These are phyloP conservation scores for Siniperca obscura DNA, from an alignment of 2,797 vertebrate genomes.

Conservation along the genomic window DNA sequence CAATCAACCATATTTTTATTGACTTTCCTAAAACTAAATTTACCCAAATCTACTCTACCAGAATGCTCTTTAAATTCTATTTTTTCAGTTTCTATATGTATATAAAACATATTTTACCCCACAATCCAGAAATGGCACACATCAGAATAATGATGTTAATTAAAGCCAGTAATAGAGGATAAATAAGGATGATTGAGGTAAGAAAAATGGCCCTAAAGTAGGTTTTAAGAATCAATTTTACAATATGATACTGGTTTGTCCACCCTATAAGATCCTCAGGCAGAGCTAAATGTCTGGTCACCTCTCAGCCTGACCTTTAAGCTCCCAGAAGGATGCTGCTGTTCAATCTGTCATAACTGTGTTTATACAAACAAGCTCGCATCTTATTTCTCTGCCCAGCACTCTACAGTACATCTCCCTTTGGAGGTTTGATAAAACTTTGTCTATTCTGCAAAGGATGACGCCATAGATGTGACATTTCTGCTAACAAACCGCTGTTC, in stretches of 20 bases:
- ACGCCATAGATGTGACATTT: conserved; percentile 76
- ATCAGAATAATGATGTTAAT: not conserved
- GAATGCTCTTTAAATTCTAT: not conserved
- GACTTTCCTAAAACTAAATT: not conserved
- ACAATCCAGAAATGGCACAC: not conserved
- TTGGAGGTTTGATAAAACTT: conserved; percentile 40
- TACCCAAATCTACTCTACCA: not conserved
- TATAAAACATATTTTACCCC: not conserved
- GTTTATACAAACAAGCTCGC: conserved; percentile 1
- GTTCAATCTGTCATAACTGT: conserved; percentile 30
- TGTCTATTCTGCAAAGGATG: conserved; percentile 56
- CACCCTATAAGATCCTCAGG: not conserved
- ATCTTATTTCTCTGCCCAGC: conserved; percentile 22
- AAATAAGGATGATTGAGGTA: not conserved
- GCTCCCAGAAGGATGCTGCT: conserved; percentile 13
- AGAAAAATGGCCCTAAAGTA: not conserved
- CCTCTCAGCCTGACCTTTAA: conserved; percentile 26
- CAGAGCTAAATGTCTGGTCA: conserved; percentile 10
- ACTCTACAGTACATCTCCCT: conserved; percentile 27
- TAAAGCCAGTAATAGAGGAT: not conserved
- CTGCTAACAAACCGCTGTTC: conserved; percentile 59
- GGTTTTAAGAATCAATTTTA: not conserved
- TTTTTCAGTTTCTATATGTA: not conserved
- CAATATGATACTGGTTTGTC: not conserved
- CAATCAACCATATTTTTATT: not conserved